Conservation (phyloP, 2,113 vertebrate genomes). For the Nycticebus coucang region DNA sequence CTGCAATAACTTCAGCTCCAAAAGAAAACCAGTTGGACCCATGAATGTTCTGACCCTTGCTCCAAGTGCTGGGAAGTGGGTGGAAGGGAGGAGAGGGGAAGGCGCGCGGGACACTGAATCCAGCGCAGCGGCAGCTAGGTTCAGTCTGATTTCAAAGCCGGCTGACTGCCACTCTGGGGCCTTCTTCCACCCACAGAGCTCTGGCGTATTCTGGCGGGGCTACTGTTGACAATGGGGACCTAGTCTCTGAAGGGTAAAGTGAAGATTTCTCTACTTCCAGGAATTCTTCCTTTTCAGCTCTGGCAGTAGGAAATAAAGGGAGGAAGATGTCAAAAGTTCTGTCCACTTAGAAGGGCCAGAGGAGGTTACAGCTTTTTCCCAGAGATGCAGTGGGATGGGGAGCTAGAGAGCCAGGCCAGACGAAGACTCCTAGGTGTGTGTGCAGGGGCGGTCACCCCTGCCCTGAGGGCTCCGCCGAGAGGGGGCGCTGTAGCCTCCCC, state of each 20-base stretch:
- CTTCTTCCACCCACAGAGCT: accelerated
- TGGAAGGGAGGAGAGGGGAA: not conserved
- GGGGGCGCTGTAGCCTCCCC: constrained; percentile 61
- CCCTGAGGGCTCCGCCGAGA: constrained; percentile 7
- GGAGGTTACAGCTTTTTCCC: not conserved
- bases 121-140: not conserved
- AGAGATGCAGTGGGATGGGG: not conserved
- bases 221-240: not conserved
- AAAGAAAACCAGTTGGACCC: not conserved
- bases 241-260: not conserved
- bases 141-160: not conserved
- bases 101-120: not conserved
- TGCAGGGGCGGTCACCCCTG: not conserved
- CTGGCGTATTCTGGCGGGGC: not conserved
- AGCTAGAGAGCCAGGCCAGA: not conserved
- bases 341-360: not conserved
- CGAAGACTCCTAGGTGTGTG: not conserved
- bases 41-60: not conserved
- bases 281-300: not conserved
- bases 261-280: not conserved
- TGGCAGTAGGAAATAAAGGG: not conserved
- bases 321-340: not conserved
- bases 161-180: not conserved
- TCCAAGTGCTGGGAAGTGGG: not conserved
- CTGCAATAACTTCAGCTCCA: not conserved